Base-by-base conservation (phyloP, 2,888 invertebrate genomes). In the Drosophila anomelani region DNA sequence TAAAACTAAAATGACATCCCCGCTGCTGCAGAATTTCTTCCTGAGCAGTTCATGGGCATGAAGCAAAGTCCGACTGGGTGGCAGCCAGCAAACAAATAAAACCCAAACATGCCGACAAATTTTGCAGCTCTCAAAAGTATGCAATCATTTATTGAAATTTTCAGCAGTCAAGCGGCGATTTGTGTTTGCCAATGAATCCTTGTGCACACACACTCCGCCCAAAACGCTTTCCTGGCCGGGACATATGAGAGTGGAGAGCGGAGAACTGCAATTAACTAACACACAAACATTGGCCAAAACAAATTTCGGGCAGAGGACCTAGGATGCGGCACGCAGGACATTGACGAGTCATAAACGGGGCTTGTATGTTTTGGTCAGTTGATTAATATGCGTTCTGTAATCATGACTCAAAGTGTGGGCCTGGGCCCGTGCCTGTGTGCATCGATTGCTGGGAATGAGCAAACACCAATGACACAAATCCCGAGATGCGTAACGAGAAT, bases 391-490 rank as follows among this genome's bases (percentile, higher is more conserved):
- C 43, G 20, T 60, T 51, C 64, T 26, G 46, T 41, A 64, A 64
- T 64, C 55, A 47, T 39, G 53, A 36, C 47, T 26, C 29, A 23
- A 49, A 34, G 32, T 17, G 34, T 47, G 63, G 26, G 54, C 55
- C 34, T 23, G 17, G 38, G 2, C 41, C 34, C 32, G 23, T 44
- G 2, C 41, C 53, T 46, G 15, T 71, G 34, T 72, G 66, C 51
- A 59, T 71, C 74, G 84, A 81, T 77, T 86, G 81, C 77, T 67
- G 29, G 67, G 67, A 70, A 75, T 77, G 79, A 67, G 68, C 85
- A 80, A 81, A 85, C 71, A 85, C 53, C 63, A 67, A 41, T 64
- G 39, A 13, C 63, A 64, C 36, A 53, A 53, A 32, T 44, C 62
- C 79, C 64, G 68, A 63, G 68, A 60, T 73, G 80, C 83, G 77